These are phyloP conservation scores for Drosophila longiperda DNA, from an alignment of 2,888 invertebrate genomes.

Conservation along the genomic window DNA sequence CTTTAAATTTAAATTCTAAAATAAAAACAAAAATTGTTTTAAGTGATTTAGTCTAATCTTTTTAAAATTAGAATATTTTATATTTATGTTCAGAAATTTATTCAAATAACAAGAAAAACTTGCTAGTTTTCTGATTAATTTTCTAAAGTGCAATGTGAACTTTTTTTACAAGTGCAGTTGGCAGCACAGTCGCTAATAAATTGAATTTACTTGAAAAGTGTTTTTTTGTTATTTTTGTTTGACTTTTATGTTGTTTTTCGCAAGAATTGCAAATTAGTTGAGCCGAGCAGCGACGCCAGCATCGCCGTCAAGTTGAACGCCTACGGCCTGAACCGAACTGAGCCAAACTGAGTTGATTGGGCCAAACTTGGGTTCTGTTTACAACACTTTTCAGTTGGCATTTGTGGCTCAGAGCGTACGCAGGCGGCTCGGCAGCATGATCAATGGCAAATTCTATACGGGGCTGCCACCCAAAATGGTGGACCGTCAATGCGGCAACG, in stretches of 20 bases:
- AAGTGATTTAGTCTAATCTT: background rate
- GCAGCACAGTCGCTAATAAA: slow-evolving; percentile 59
- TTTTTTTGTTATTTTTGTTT: slow-evolving; percentile 28
- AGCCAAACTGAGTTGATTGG: slow-evolving; percentile 31
- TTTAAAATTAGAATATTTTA: background rate
- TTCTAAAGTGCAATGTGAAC: background rate
- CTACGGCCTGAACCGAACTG: slow-evolving; percentile 54
- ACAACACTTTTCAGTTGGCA: slow-evolving; percentile 59
- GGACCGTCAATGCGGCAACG: slow-evolving; percentile 67
- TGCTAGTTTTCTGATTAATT: background rate
- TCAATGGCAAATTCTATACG: slow-evolving; percentile 85
- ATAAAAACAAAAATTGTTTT: background rate
- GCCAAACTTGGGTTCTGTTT: slow-evolving; percentile 56
- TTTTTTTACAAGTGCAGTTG: background rate
- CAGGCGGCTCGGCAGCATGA: slow-evolving; percentile 62
- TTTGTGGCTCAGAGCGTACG: slow-evolving; percentile 45
- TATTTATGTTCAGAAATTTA: background rate
- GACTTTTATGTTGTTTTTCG: slow-evolving; percentile 56
- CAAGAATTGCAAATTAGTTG: slow-evolving; percentile 80
- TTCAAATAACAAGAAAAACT: background rate
- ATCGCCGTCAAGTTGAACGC: slow-evolving; percentile 55
- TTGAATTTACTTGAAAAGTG: slow-evolving; percentile 58
- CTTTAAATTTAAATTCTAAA: background rate
- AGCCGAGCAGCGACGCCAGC: slow-evolving; percentile 36
- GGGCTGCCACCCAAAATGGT: slow-evolving; percentile 84